phyloP scores from a whole-genome alignment of 2,113 vertebrate genomes.

The Myotis yumanensis region DNA sequence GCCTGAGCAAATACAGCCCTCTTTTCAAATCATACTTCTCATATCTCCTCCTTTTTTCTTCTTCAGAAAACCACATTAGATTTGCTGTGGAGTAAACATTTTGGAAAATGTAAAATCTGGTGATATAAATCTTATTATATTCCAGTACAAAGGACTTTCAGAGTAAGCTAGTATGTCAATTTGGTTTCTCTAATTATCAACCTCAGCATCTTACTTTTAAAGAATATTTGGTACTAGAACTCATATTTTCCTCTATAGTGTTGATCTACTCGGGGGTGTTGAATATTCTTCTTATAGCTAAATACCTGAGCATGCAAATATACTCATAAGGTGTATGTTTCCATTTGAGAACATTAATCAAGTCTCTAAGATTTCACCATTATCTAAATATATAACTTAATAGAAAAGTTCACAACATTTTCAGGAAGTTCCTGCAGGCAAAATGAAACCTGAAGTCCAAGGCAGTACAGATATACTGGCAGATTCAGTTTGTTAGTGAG shows the following conservation, averaged over 20 bases:
- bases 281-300: not conserved
- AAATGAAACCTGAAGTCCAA: not conserved
- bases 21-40: not conserved
- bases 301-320: not conserved
- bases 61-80: not conserved
- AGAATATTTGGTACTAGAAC: not conserved
- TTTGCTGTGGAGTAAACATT: slow-evolving; percentile 2
- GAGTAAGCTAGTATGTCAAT: not conserved
- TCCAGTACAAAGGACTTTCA: not conserved
- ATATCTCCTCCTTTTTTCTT: not conserved
- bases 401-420: not conserved
- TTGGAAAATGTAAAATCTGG: not conserved
- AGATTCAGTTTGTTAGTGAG: not conserved
- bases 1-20: not conserved
- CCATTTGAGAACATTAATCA: slow-evolving; percentile 16
- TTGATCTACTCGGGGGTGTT: not conserved
- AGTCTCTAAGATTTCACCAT: not conserved
- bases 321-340: not conserved
- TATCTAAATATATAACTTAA: not conserved
- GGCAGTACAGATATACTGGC: not conserved
- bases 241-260: not conserved
- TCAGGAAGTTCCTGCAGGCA: not conserved
- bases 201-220: not conserved
- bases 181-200: slow-evolving; percentile 8
- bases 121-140: not conserved